Evolutionary conservation across 2,797 vertebrate genomes (phyloP), one percentile per base, ranked within the genome.

Genomic region (Sebastolobus altivelis): DNA sequence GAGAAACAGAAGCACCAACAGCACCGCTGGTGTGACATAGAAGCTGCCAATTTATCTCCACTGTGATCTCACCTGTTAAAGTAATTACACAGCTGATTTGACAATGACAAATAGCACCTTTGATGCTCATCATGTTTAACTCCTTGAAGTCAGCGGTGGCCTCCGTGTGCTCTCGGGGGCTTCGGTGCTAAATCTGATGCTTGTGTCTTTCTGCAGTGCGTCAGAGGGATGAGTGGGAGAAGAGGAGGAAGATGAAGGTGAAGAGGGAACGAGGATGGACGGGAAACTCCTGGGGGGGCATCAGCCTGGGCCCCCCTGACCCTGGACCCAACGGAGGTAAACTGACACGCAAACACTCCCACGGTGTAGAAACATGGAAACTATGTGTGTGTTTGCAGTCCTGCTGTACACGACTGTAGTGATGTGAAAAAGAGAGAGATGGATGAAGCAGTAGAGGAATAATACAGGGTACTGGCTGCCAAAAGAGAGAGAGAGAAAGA

Each of bases 261-360:
- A 98, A 97, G 91, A 95, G 94, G 73, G 96, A 97, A 54, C 95
- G 97, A 72, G 98, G 98, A 22, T 99, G 98, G 98, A 97, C 97
- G 0, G 97, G 98, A 33, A 92, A 56, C 59, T 95, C 96, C 0
- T 98, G 97, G 98, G 98, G 98, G 8, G 98, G 98, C 13, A 83
- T 96, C 90, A 95, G 98, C 73, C 89, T 99, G 18, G 98, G 98
- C 20, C 79, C 95, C 35, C 97, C 98, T 1, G 97, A 98, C 78
- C 97, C 97, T 0, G 97, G 97, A 49, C 98, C 97, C 35, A 97
- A 96, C 31, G 97, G 98, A 98, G 98, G 98, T 99, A 94, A 49
- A 49, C 16, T 20, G 18, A 20, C 46, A 20, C 14, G 40, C 40
- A 43, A 43, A 49, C 46, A 49, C 46, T 43, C 40, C 40, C 40